These are phyloP conservation scores for Sphyrna mokarran DNA, from an alignment of 2,113 vertebrate genomes.

Conservation along the genomic window DNA sequence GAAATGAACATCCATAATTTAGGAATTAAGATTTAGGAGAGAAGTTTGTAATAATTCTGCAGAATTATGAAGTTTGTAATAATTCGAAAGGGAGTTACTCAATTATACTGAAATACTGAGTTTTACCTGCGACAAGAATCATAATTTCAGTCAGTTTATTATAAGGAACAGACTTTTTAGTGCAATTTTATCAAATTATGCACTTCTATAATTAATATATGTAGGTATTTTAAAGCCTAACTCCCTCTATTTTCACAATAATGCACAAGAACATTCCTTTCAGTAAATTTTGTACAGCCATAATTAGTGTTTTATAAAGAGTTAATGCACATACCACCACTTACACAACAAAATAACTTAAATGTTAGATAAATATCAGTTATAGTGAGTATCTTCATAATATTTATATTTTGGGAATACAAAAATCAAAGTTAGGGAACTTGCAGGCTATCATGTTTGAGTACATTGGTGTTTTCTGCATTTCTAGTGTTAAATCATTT, in stretches of 20 bases:
- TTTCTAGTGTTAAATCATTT: constrained; percentile 1
- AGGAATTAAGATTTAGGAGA: not conserved
- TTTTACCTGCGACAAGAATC: not conserved
- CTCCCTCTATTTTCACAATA: not conserved
- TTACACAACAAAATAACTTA: not conserved
- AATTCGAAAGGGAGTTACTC: not conserved
- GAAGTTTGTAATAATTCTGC: not conserved
- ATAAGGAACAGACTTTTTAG: not conserved
- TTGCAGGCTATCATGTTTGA: not conserved
- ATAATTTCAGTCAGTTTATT: not conserved
- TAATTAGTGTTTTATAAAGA: constrained; percentile 32
- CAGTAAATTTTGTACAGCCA: not conserved
- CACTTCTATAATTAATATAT: not conserved
- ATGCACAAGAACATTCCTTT: not conserved
- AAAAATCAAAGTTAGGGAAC: not conserved
- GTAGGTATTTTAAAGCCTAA: not conserved
- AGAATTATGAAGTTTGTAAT: not conserved
- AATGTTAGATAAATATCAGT: not conserved
- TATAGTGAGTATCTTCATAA: not conserved
- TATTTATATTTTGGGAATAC: not conserved
- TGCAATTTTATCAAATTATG: not conserved
- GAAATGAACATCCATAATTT: not conserved
- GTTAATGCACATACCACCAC: not conserved
- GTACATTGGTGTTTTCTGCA: not conserved
- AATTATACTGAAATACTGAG: not conserved